A percentile compares a stretch with the other conserved stretches of the same genome.
Conservation (phyloP, 64 coral and sea anemone species). For the Catalaphyllia jardinei region DNA sequence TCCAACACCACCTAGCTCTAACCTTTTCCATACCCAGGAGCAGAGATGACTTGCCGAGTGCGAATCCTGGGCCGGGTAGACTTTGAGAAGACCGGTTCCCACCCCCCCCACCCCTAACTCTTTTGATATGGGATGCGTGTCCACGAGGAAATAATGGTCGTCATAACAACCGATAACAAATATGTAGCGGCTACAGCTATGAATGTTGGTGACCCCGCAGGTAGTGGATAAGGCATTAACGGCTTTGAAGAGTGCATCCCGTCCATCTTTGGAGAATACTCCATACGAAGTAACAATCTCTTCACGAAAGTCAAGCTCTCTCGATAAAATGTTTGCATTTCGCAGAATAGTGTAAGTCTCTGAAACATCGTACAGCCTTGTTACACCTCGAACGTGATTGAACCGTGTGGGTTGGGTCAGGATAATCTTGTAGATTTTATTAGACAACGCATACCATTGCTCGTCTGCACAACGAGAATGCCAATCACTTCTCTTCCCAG, state of each 20-base stretch:
- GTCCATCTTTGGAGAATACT: conserved; percentile 49
- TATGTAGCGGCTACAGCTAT: conserved; percentile 45
- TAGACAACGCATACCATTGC: conserved; percentile 24
- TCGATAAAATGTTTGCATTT: conserved; percentile 33
- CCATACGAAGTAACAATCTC: conserved; percentile 50
- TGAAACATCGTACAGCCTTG: conserved; percentile 36
- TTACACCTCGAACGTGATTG: conserved; percentile 48
- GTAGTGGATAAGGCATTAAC: conserved; percentile 16
- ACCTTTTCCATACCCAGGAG: conserved; percentile 41
- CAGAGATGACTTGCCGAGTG: neutral
- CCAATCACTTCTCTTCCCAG: neutral
- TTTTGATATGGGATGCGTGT: conserved; percentile 47
- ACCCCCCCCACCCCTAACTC: conserved; percentile 15
- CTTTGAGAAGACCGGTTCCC: conserved; percentile 26
- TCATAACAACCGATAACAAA: conserved; percentile 32
- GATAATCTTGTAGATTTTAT: conserved; percentile 38
- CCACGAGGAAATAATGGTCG: conserved; percentile 49
- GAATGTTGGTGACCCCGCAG: neutral
- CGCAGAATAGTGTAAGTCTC: conserved; percentile 65
- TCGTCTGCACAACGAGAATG: neutral
- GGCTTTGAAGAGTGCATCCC: conserved; percentile 30
- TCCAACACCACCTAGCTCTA: neutral
- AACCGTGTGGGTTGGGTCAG: conserved; percentile 8
- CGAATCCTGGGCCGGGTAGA: neutral
- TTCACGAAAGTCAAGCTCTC: conserved; percentile 50